Conservation (phyloP, 1,140 invertebrate species). For the Drosophila ogumai region DNA sequence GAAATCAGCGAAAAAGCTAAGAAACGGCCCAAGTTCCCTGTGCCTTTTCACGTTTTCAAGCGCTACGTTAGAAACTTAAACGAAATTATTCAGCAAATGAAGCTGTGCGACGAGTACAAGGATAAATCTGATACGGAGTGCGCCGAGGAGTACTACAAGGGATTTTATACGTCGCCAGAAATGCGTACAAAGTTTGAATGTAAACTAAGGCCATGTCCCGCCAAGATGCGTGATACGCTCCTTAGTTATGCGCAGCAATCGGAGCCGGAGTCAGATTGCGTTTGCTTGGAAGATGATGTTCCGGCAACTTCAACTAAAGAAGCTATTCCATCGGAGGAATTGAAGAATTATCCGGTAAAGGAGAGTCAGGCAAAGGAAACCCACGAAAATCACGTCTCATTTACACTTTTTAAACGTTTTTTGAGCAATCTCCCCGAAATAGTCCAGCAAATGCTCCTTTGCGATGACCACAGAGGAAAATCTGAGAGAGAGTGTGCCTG, state of each 20-base stretch:
- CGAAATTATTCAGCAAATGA: slow-evolving; percentile 37
- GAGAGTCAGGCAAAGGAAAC: background rate
- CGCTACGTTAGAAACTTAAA: slow-evolving; percentile 24
- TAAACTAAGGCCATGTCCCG: slow-evolving; percentile 37
- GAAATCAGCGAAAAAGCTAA: background rate
- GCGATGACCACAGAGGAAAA: slow-evolving; percentile 4
- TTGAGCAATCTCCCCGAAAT: slow-evolving; percentile 41
- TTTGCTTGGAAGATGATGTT: background rate
- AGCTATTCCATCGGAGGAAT: background rate
- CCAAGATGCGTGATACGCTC: slow-evolving; percentile 1
- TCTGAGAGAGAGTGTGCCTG: slow-evolving; percentile 22
- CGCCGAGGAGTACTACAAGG: slow-evolving; percentile 17
- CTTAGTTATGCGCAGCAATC: background rate
- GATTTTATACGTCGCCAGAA: slow-evolving; percentile 20
- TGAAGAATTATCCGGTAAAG: background rate
- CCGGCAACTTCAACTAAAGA: too few species aligned
- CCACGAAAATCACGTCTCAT: slow-evolving; percentile 9
- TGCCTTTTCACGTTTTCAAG: slow-evolving; percentile 24
- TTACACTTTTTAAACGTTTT: slow-evolving; percentile 26
- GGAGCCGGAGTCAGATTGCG: too few species aligned
- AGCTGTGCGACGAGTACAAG: background rate
- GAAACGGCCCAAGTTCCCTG: background rate
- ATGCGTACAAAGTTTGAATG: slow-evolving; percentile 34
- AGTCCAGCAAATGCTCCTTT: slow-evolving; percentile 31
- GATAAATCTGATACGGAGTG: slow-evolving; percentile 9